Conservation (phyloP, 2,797 vertebrate species). For the Emys orbicularis region DNA sequence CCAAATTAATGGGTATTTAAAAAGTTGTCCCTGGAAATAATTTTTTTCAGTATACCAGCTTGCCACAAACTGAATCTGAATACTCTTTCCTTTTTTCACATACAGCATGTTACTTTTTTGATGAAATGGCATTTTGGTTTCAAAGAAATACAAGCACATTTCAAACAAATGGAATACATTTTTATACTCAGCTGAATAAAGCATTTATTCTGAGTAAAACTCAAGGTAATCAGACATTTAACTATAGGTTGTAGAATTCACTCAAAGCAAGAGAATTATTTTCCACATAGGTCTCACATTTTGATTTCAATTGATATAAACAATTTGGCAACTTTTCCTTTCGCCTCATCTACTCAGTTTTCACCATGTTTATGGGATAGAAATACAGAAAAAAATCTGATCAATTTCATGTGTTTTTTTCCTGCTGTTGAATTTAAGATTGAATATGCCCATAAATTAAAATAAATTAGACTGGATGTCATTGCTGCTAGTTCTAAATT, state of each 20-base stretch:
- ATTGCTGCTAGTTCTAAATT: slow-evolving; percentile 52
- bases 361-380: neutral
- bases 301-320: neutral
- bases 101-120: neutral
- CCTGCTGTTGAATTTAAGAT: neutral
- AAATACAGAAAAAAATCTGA: neutral
- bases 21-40: neutral
- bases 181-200: neutral
- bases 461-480: slow-evolving; percentile 43
- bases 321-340: neutral
- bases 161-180: neutral
- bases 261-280: neutral
- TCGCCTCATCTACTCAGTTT: neutral
- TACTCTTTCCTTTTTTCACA: neutral
- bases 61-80: neutral
- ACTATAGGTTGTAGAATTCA: neutral
- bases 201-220: neutral
- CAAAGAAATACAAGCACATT: neutral
- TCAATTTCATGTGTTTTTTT: neutral
- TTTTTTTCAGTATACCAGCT: neutral
- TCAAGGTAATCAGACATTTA: neutral
- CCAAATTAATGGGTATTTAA: neutral
- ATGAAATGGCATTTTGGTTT: neutral
- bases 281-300: too few species aligned
- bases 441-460: slow-evolving; percentile 45